Evolutionary conservation across 2,888 invertebrate genomes (phyloP).

Genomic region (Tetragnatha montana): DNA sequence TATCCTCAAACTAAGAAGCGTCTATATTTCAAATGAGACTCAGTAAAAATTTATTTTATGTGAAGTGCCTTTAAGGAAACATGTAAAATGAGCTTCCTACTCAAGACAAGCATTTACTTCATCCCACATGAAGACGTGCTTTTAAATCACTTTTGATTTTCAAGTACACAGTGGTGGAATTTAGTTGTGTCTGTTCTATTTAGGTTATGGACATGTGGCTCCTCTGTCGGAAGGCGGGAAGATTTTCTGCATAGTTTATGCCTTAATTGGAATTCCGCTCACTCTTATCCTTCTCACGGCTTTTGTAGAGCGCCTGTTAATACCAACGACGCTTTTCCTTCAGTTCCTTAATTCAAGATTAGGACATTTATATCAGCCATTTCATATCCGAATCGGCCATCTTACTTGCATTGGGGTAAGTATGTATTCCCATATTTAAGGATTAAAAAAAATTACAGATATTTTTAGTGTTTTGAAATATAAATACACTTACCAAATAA

Average conservation of each 20-base stretch:
- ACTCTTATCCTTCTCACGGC: conserved; percentile 89
- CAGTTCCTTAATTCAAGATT: conserved; percentile 83
- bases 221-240: conserved; percentile 90
- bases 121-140: too few relatives aligned
- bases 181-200: not conserved
- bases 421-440: not conserved
- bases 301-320: conserved; percentile 86
- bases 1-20: too few relatives aligned
- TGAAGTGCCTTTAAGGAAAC: too few relatives aligned
- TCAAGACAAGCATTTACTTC: too few relatives aligned
- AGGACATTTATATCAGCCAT: conserved; percentile 82
- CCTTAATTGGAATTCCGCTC: conserved; percentile 88
- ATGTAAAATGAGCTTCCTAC: too few relatives aligned
- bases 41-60: too few relatives aligned
- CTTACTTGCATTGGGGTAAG: conserved; percentile 80
- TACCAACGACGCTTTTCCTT: conserved; percentile 84
- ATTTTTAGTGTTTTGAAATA: too few relatives aligned
- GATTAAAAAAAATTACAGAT: too few relatives aligned
- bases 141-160: too few relatives aligned
- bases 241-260: conserved; percentile 90
- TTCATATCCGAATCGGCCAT: conserved; percentile 86
- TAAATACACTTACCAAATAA: too few relatives aligned
- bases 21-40: too few relatives aligned
- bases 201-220: conserved; percentile 90
- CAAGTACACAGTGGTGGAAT: too few relatives aligned